phyloP scores from a whole-genome alignment of 2,797 vertebrate species.

The Pseudopleuronectes americanus region DNA sequence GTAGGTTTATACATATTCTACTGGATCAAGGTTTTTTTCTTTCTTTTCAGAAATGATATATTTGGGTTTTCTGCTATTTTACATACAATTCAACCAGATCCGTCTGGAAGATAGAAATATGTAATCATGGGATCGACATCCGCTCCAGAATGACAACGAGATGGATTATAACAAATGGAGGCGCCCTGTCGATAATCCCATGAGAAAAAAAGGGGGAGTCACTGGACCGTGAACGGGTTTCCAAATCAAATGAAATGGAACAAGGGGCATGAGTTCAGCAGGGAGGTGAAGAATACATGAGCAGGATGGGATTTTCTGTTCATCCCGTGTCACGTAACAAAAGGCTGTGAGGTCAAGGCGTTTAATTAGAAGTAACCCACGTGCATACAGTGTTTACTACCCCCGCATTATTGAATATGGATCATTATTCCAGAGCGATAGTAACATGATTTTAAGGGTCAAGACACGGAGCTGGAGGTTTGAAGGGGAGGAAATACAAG shows the following conservation, averaged over 20 bases:
- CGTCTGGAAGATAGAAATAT: conserved; percentile 64
- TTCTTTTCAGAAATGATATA: conserved; percentile 3
- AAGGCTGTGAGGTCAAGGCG: conserved; percentile 46
- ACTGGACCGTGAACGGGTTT: conserved; percentile 73
- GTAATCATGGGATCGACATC: conserved; percentile 70
- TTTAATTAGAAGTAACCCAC: conserved; percentile 55
- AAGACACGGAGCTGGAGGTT: conserved; percentile 32
- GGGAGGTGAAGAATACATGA: conserved; percentile 60
- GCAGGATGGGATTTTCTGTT: conserved; percentile 63
- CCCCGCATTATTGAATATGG: conserved; percentile 35
- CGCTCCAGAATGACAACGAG: conserved; percentile 75
- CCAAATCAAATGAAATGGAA: conserved; percentile 76
- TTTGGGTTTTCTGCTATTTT: conserved; percentile 35
- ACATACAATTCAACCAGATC: conserved; percentile 44
- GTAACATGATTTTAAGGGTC: conserved; percentile 45
- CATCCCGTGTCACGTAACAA: conserved; percentile 44
- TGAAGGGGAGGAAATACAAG: conserved; percentile 14
- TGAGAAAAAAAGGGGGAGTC: conserved; percentile 67
- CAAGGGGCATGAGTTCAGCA: conserved; percentile 58
- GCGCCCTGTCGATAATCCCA: conserved; percentile 74
- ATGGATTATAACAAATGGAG: conserved; percentile 75
- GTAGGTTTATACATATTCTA: not conserved
- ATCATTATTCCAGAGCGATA: conserved; percentile 35
- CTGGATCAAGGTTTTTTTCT: not conserved
- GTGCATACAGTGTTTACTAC: conserved; percentile 50